Conservation (phyloP, 2,797 vertebrate species). For the Morelia viridis region DNA sequence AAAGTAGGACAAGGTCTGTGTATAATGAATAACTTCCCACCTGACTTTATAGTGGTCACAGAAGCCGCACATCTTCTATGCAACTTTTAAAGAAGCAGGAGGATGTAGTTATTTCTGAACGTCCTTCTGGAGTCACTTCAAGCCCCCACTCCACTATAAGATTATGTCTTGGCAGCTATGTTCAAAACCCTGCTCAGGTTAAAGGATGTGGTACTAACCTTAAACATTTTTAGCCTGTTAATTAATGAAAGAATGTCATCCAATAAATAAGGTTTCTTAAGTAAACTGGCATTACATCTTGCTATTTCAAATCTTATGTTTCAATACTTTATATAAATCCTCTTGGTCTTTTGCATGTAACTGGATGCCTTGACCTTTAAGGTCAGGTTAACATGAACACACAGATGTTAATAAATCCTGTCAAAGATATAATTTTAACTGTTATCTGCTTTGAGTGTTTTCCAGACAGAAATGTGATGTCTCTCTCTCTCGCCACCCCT, state of each 20-base stretch:
- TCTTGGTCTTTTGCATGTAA: background rate
- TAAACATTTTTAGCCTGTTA: background rate
- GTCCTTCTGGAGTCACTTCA: background rate
- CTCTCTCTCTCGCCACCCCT: background rate
- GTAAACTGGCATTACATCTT: background rate
- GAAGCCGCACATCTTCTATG: background rate
- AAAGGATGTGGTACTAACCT: background rate
- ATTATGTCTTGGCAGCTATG: background rate
- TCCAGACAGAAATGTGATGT: background rate
- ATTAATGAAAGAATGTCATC: background rate
- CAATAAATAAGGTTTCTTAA: background rate
- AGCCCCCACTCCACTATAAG: background rate
- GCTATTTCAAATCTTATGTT: background rate
- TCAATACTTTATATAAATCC: background rate
- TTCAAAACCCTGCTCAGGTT: background rate
- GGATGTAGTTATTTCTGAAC: background rate
- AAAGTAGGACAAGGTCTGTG: background rate
- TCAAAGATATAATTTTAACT: background rate
- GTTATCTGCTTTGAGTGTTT: background rate
- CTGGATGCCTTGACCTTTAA: background rate
- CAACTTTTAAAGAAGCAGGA: background rate
- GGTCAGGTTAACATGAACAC: background rate
- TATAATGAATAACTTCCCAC: background rate
- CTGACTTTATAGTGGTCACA: background rate
- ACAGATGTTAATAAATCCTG: background rate